Percentiles rank a stretch among this genome's conserved stretches.
Conservation (phyloP, 2,888 invertebrate species). For the Lasioglossum marginatum region DNA sequence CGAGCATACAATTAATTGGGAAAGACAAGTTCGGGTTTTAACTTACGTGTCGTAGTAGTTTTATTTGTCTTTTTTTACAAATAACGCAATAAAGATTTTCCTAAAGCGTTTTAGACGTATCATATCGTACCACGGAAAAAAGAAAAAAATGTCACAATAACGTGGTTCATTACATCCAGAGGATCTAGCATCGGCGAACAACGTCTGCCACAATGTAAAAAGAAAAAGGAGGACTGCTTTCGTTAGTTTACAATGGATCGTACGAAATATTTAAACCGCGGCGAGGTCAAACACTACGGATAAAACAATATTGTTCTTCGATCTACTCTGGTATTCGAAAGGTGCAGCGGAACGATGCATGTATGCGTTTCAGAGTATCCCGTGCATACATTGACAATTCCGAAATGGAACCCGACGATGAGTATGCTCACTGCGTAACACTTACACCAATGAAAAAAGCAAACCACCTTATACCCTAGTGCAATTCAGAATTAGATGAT, state of each 20-base stretch:
- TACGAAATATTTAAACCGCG: conserved; percentile 39
- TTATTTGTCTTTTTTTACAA: conserved; percentile 73
- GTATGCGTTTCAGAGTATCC: conserved; percentile 18
- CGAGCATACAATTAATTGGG: conserved; percentile 18
- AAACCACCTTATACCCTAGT: conserved; percentile 71
- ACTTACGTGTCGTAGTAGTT: conserved; percentile 62
- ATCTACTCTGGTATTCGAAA: conserved; percentile 51
- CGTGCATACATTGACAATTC: conserved; percentile 29
- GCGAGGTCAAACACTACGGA: conserved; percentile 35
- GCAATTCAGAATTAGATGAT: conserved; percentile 69
- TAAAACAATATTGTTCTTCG: conserved; percentile 33
- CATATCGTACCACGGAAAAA: conserved; percentile 54
- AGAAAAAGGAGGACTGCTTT: conserved; percentile 8
- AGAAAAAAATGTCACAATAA: conserved; percentile 22
- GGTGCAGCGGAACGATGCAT: conserved; percentile 33
- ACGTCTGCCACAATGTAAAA: not conserved
- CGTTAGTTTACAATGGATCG: conserved; percentile 10
- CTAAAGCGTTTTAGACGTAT: conserved; percentile 70
- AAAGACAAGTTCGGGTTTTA: conserved; percentile 41
- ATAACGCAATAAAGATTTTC: conserved; percentile 69
- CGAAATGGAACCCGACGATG: conserved; percentile 34
- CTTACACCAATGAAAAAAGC: conserved; percentile 65
- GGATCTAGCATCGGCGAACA: conserved; percentile 22
- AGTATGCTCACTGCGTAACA: conserved; percentile 52
- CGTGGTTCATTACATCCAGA: conserved; percentile 20